Base-by-base conservation (phyloP, 35 echinoderm and acorn worm genomes). In the Diadema setosum region DNA sequence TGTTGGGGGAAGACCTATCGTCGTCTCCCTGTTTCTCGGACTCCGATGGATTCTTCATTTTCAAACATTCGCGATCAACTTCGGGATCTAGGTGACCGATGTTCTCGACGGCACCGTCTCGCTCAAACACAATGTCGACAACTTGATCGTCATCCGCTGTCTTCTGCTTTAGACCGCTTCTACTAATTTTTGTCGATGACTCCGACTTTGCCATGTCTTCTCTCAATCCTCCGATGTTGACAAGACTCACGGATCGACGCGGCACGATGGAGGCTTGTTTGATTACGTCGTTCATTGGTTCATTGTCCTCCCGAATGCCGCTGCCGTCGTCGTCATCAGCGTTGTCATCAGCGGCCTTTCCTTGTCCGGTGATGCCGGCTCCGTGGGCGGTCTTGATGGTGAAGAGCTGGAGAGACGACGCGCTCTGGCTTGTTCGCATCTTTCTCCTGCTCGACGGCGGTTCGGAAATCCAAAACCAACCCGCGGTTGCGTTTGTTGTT, bases 401-500 rank as follows among this genome's bases (percentile, higher is more conserved):
- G 73, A 78, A 78, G 73, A 78, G 73, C 21, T 78, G 73, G 12
- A 78, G 39, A 2, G 73, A 78, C 7, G 73, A 42, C 2, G 73
- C 37, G 40, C 73, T 78, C 40, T 78, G 73, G 44, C 73, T 78
- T 5, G 73, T 39, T 17, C 40, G 36, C 33, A 78, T 39, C 73
- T 78, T 78, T 23, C 44, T 78, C 5, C 44, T 78, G 73, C 37
- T 78, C 34, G 33, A 2, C 9, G 35, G 15, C 0, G 0, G 40
- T 14, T 78, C 73, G 37, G 73, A 42, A 5, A 78, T 78, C 73
- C 73, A 78, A 23, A 78, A 78, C 73, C 73, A 78, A 78, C 73
- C 40, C 2, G 27, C 40, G 39, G 73, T 78, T 6, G 73, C 16
- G 21, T 78, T 78, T 15, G 73, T 31, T 14, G 63, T 29, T 29